Percentiles rank a stretch among this genome's conserved stretches.
These are phyloP conservation scores for Echeneis naucrates DNA, from an alignment of 2,797 vertebrate genomes.

Conservation along the genomic window DNA sequence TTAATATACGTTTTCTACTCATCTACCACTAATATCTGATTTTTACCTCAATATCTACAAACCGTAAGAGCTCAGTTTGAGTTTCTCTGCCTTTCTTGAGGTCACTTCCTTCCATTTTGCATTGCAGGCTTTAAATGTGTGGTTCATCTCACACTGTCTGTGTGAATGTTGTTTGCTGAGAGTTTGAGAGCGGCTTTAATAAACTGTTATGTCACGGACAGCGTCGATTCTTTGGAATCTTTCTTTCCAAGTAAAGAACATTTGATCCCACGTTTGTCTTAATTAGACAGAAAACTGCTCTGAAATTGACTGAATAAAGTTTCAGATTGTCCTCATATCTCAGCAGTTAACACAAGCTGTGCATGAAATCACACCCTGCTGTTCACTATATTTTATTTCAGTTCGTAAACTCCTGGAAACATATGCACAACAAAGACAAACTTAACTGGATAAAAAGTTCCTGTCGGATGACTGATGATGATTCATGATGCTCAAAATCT, in stretches of 20 bases:
- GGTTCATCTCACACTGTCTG: neutral
- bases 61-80: neutral
- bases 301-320: neutral
- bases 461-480: slow-evolving; percentile 15
- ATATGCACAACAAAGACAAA: neutral
- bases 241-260: neutral
- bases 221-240: neutral
- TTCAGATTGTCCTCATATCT: neutral
- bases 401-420: neutral
- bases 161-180: neutral
- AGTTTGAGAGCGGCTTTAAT: neutral
- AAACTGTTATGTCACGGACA: neutral
- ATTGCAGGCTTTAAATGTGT: neutral
- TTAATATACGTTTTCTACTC: too few species aligned
- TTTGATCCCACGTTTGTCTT: neutral
- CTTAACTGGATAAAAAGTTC: slow-evolving; percentile 1
- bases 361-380: neutral
- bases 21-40: too few species aligned
- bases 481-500: slow-evolving; percentile 9
- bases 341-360: neutral
- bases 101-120: neutral
- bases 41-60: too few species aligned
- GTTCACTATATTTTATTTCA: too few species aligned
- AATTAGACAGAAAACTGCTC: neutral
- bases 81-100: neutral